phyloP scores from a whole-genome alignment of 2,888 invertebrate genomes.

The Ormyrus rosae region DNA sequence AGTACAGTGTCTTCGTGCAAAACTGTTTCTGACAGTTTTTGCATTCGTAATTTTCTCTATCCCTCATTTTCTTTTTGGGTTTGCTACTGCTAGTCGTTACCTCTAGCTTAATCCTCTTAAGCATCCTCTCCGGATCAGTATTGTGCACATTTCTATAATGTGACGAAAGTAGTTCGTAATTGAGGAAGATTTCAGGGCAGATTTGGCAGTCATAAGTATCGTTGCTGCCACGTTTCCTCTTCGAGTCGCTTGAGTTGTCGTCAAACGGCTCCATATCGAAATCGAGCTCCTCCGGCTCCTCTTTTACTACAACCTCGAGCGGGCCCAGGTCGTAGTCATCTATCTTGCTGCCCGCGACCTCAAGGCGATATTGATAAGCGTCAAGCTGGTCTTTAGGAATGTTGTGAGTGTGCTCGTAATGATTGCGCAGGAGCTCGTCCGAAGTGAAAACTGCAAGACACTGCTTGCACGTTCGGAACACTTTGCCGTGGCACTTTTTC shows the following conservation, averaged over 20 bases:
- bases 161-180: slow-evolving; percentile 67
- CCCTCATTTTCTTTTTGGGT: slow-evolving; percentile 59
- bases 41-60: slow-evolving; percentile 69
- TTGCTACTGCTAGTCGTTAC: slow-evolving; percentile 33
- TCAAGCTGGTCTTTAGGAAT: slow-evolving; percentile 72
- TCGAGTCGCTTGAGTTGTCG: slow-evolving; percentile 64
- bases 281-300: slow-evolving; percentile 72
- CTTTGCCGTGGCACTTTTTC: slow-evolving; percentile 79
- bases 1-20: slow-evolving; percentile 69
- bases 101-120: slow-evolving; percentile 59
- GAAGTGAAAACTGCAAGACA: slow-evolving; percentile 79
- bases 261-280: slow-evolving; percentile 66
- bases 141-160: slow-evolving; percentile 73
- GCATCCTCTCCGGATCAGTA: slow-evolving; percentile 68
- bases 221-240: slow-evolving; percentile 64
- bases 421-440: slow-evolving; percentile 77
- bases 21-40: slow-evolving; percentile 71
- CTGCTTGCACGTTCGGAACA: slow-evolving; percentile 79
- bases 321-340: slow-evolving; percentile 62
- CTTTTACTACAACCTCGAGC: slow-evolving; percentile 67
- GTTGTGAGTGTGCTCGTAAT: slow-evolving; percentile 76
- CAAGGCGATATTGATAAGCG: slow-evolving; percentile 68
- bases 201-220: slow-evolving; percentile 72
- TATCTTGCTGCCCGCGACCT: slow-evolving; percentile 60
- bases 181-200: slow-evolving; percentile 73